Percentiles rank a stretch among this genome's conserved stretches.
These are phyloP conservation scores for Vombatus ursinus DNA, from an alignment of 2,113 vertebrate genomes.

Conservation along the genomic window DNA sequence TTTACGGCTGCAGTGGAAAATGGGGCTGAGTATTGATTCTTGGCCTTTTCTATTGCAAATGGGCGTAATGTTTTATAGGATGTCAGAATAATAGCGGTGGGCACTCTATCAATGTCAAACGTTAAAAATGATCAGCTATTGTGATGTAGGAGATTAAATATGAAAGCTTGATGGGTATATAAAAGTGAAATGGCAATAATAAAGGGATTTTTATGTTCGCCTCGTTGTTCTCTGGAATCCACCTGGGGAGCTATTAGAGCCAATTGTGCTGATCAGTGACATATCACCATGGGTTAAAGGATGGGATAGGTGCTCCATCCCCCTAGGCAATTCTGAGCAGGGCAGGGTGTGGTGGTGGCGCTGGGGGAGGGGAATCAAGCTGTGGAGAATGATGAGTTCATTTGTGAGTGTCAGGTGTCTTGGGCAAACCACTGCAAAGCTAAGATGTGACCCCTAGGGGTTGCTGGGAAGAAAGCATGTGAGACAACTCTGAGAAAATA, in stretches of 20 bases:
- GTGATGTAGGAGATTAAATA: slow-evolving; percentile 90
- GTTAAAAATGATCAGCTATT: slow-evolving; percentile 90
- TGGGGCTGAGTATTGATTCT: slow-evolving; percentile 89
- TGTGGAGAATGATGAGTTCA: slow-evolving; percentile 17
- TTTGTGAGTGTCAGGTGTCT: background rate
- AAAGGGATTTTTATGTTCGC: slow-evolving; percentile 87
- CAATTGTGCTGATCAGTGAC: slow-evolving; percentile 77
- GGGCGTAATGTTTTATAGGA: slow-evolving; percentile 90
- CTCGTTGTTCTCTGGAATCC: slow-evolving; percentile 82
- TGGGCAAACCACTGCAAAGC: background rate
- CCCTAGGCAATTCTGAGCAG: background rate
- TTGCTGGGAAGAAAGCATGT: background rate
- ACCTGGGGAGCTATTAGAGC: slow-evolving; percentile 82
- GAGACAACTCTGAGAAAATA: background rate
- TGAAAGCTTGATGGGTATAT: slow-evolving; percentile 90
- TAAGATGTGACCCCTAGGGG: background rate
- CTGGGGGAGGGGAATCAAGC: background rate
- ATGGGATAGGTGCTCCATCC: slow-evolving; percentile 47
- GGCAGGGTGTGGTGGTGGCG: background rate
- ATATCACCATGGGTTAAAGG: slow-evolving; percentile 75
- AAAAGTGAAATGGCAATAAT: slow-evolving; percentile 89
- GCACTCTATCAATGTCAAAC: slow-evolving; percentile 91
- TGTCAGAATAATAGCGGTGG: slow-evolving; percentile 90
- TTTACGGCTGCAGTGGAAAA: slow-evolving; percentile 86
- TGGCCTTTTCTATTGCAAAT: slow-evolving; percentile 89